These are phyloP conservation scores for Perccottus glenii DNA, from an alignment of 2,113 vertebrate species.

Conservation along the genomic window DNA sequence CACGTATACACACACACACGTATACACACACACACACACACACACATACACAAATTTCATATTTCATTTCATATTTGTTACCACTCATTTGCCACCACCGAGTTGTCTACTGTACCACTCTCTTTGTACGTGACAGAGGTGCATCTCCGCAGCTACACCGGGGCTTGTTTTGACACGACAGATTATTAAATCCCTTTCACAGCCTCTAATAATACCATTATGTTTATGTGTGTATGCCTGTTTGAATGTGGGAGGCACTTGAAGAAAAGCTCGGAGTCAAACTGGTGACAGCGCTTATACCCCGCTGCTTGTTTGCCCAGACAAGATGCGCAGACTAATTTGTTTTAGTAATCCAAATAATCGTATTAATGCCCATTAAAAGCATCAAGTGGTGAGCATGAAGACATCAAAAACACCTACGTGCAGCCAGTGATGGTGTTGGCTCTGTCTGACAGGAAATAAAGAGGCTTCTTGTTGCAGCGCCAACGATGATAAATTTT, in stretches of 20 bases:
- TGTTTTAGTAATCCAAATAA: slow-evolving; percentile 82
- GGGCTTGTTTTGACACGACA: slow-evolving; percentile 54
- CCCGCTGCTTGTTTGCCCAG: slow-evolving; percentile 54
- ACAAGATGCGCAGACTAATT: slow-evolving; percentile 75
- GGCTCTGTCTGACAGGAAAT: slow-evolving; percentile 41
- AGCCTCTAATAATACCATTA: slow-evolving; percentile 67
- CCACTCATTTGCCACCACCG: background rate
- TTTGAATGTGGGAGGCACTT: slow-evolving; percentile 47
- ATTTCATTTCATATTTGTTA: slow-evolving; percentile 8
- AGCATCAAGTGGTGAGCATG: slow-evolving; percentile 74
- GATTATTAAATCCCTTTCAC: slow-evolving; percentile 64
- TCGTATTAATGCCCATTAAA: slow-evolving; percentile 82
- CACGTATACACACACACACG: too few species aligned
- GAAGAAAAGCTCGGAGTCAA: slow-evolving; percentile 54
- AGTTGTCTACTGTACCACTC: slow-evolving; percentile 14
- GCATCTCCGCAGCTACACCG: slow-evolving; percentile 35
- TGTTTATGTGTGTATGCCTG: slow-evolving; percentile 39
- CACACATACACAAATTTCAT: too few species aligned
- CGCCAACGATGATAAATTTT: slow-evolving; percentile 44
- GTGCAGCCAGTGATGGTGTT: slow-evolving; percentile 42
- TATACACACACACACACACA: too few species aligned
- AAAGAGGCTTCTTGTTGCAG: slow-evolving; percentile 34
- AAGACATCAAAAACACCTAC: slow-evolving; percentile 80
- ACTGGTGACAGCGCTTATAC: slow-evolving; percentile 54
- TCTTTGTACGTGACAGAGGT: slow-evolving; percentile 25